Evolutionary conservation across 2,797 vertebrate genomes (phyloP).

Genomic region (Sebastes paucispinis): DNA sequence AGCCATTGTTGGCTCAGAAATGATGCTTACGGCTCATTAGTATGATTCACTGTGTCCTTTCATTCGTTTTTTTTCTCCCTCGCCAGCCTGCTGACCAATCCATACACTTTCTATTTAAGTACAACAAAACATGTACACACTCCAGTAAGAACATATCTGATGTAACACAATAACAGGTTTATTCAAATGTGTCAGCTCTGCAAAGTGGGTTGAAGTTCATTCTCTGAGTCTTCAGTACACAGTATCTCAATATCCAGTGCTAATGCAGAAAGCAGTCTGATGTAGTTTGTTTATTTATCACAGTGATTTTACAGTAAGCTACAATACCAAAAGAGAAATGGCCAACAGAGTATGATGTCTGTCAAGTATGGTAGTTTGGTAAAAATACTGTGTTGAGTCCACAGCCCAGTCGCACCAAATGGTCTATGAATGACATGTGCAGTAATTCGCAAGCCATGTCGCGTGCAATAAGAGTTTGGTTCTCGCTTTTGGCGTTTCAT

Average conservation of each 20-base stretch:
- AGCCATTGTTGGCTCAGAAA: not conserved
- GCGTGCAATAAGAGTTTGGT: no score
- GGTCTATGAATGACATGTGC: no score
- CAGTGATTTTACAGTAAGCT: not conserved
- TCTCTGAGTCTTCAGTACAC: not conserved
- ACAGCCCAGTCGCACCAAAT: no score
- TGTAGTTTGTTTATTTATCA: not conserved
- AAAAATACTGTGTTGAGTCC: not conserved
- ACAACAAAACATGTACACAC: not conserved
- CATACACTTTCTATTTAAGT: not conserved
- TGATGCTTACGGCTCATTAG: not conserved
- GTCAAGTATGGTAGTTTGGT: not conserved
- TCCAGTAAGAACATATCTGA: not conserved
- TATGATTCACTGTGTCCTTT: not conserved
- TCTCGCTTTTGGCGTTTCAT: no score
- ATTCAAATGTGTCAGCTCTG: not conserved
- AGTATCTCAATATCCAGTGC: not conserved
- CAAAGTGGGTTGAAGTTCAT: not conserved
- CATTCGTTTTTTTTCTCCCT: not conserved
- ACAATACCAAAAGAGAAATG: not conserved
- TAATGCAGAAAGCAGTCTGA: not conserved
- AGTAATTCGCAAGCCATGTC: no score
- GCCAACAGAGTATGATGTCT: not conserved
- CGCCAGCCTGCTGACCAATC: not conserved
- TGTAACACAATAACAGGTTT: not conserved